Conservation (phyloP, 2,113 vertebrate genomes). For the Larimichthys polyactis region DNA sequence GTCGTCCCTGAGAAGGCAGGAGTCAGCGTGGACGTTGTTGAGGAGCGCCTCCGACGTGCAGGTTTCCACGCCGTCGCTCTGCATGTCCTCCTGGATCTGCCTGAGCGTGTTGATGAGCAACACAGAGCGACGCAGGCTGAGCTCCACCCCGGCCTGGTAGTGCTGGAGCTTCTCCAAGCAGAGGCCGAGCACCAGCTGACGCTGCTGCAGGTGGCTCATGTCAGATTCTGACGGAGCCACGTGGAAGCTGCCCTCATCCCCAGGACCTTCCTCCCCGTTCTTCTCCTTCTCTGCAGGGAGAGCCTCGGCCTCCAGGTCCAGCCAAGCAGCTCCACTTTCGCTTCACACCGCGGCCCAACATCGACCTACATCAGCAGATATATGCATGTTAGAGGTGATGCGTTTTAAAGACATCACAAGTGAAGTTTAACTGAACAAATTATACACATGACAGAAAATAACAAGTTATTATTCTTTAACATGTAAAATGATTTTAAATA, state of each 20-base stretch:
- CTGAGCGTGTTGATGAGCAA: slow-evolving; percentile 90
- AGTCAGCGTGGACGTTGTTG: slow-evolving; percentile 62
- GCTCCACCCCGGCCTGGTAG: slow-evolving; percentile 87
- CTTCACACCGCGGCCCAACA: slow-evolving; percentile 92
- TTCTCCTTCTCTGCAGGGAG: slow-evolving; percentile 77
- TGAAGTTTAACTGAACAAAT: too few species aligned
- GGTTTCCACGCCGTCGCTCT: slow-evolving; percentile 73
- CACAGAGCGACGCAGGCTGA: slow-evolving; percentile 89
- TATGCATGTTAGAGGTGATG: not conserved
- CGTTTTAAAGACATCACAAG: not conserved
- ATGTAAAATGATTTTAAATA: too few species aligned
- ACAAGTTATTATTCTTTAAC: too few species aligned
- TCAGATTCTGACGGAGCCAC: slow-evolving; percentile 46
- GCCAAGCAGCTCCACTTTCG: slow-evolving; percentile 89
- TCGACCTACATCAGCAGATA: slow-evolving; percentile 77
- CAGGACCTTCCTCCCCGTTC: not conserved
- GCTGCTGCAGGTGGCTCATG: slow-evolving; percentile 85
- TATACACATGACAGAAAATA: too few species aligned
- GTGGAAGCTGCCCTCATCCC: not conserved
- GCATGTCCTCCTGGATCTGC: slow-evolving; percentile 89
- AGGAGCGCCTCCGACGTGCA: slow-evolving; percentile 25
- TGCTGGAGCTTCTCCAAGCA: slow-evolving; percentile 89
- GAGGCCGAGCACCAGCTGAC: slow-evolving; percentile 89
- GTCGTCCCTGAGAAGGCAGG: slow-evolving; percentile 69
- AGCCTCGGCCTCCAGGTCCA: slow-evolving; percentile 84